These are phyloP conservation scores for Sitobion miscanthi DNA, from an alignment of 1,140 invertebrate species.

Conservation along the genomic window DNA sequence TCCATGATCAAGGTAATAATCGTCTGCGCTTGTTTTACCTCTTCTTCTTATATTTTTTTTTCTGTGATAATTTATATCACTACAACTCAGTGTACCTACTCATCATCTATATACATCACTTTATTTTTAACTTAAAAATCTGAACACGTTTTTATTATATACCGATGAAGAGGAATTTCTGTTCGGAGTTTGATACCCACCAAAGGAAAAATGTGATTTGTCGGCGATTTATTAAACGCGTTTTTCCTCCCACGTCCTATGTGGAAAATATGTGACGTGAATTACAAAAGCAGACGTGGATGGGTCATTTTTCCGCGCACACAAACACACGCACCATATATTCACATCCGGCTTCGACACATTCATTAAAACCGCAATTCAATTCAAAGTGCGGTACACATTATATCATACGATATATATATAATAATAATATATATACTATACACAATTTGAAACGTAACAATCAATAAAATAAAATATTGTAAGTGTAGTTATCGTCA, in stretches of 20 bases:
- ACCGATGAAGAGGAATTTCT: constrained; percentile 26
- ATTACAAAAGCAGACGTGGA: constrained; percentile 16
- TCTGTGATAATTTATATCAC: constrained; percentile 19
- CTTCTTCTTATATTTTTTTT: not conserved
- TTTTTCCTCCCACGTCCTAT: not conserved
- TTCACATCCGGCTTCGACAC: constrained; percentile 13
- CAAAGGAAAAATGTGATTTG: constrained; percentile 30
- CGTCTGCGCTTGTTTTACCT: not conserved
- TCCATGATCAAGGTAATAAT: constrained; percentile 47
- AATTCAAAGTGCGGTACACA: not conserved
- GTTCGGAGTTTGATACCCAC: not conserved
- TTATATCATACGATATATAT: not conserved
- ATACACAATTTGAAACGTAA: not conserved
- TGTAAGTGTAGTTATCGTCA: constrained; percentile 24
- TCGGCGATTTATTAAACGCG: constrained; percentile 28
- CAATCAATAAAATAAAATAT: constrained; percentile 7
- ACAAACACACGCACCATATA: not conserved
- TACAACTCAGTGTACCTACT: not conserved
- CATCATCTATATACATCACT: constrained; percentile 16
- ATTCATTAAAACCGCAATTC: constrained; percentile 19
- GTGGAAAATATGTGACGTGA: not conserved
- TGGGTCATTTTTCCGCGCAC: not conserved
- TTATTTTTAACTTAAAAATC: constrained; percentile 40
- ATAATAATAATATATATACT: not conserved
- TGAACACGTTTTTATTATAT: constrained; percentile 27